Percentiles rank a stretch among this genome's conserved stretches.
Evolutionary conservation across 2,888 invertebrate genomes (phyloP).

Genomic region (Nemoura dubitans): DNA sequence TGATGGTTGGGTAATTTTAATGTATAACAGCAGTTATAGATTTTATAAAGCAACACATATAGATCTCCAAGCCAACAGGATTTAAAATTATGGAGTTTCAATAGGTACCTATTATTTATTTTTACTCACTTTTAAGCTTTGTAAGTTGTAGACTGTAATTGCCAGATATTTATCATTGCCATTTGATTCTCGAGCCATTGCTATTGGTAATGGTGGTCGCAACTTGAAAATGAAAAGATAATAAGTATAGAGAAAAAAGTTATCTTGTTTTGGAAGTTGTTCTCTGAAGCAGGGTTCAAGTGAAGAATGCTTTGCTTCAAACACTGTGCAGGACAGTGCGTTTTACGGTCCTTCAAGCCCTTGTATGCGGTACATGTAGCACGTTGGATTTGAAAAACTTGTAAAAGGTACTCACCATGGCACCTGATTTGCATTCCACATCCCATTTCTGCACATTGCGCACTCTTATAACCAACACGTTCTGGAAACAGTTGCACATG

Average conservation of each 20-base stretch:
- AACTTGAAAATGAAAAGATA: too few species aligned
- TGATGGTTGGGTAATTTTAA: not conserved
- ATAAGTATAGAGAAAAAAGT: too few species aligned
- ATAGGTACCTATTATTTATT: not conserved
- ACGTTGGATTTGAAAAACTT: not conserved
- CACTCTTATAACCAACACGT: constrained; percentile 44
- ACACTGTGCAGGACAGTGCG: too few species aligned
- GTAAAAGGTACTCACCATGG: constrained; percentile 15
- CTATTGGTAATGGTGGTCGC: not conserved
- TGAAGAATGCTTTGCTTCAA: too few species aligned
- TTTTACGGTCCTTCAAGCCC: too few species aligned
- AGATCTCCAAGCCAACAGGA: not conserved
- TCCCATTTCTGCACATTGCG: constrained; percentile 40
- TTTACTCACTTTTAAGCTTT: constrained; percentile 45
- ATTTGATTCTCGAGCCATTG: not conserved
- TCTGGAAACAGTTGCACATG: constrained; percentile 37
- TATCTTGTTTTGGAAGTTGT: too few species aligned
- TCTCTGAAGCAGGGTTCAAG: too few species aligned
- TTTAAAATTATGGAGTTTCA: not conserved
- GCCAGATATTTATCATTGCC: not conserved
- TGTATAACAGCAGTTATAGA: too few species aligned
- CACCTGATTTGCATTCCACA: constrained; percentile 20
- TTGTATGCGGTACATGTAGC: too few species aligned
- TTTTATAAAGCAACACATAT: not conserved
- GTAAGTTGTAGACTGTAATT: constrained; percentile 46